phyloP scores from a whole-genome alignment of 2,113 vertebrate species.

The Ameiurus melas region DNA sequence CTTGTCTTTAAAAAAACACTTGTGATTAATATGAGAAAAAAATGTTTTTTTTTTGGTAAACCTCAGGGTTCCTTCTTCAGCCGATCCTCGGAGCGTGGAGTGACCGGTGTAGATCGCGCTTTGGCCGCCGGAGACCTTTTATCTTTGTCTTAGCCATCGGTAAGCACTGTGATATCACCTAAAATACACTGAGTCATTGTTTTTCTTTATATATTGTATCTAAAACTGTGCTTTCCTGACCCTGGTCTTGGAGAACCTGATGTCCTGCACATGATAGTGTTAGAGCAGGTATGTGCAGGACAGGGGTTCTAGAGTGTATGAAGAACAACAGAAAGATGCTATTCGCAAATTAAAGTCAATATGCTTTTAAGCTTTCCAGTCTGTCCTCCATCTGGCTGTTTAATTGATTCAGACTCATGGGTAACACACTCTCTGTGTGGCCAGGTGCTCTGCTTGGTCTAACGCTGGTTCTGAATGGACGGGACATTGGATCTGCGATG shows the following conservation, averaged over 20 bases:
- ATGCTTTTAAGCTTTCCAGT: too few relatives aligned
- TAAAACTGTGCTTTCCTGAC: neutral
- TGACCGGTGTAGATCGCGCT: slow-evolving; percentile 91
- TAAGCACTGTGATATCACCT: slow-evolving; percentile 56
- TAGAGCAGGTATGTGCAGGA: too few relatives aligned
- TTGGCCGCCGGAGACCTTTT: slow-evolving; percentile 92
- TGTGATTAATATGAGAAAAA: neutral
- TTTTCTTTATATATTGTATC: neutral
- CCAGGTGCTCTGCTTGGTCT: slow-evolving; percentile 88
- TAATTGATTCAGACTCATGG: neutral
- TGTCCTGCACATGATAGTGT: too few relatives aligned
- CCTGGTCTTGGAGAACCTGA: too few relatives aligned
- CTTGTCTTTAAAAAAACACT: neutral
- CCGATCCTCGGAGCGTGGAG: slow-evolving; percentile 95
- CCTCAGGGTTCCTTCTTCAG: slow-evolving; percentile 89
- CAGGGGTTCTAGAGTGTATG: too few relatives aligned
- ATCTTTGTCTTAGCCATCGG: slow-evolving; percentile 94
- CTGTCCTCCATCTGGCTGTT: neutral
- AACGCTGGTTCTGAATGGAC: slow-evolving; percentile 87
- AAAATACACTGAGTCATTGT: neutral
- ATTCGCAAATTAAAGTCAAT: too few relatives aligned
- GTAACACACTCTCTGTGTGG: neutral
- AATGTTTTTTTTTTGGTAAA: neutral
- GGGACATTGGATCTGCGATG: slow-evolving; percentile 83
- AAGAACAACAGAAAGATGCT: too few relatives aligned